Base-by-base conservation (phyloP, 53 echinoderm and acorn worm species). In the Actinopyga echinites region DNA sequence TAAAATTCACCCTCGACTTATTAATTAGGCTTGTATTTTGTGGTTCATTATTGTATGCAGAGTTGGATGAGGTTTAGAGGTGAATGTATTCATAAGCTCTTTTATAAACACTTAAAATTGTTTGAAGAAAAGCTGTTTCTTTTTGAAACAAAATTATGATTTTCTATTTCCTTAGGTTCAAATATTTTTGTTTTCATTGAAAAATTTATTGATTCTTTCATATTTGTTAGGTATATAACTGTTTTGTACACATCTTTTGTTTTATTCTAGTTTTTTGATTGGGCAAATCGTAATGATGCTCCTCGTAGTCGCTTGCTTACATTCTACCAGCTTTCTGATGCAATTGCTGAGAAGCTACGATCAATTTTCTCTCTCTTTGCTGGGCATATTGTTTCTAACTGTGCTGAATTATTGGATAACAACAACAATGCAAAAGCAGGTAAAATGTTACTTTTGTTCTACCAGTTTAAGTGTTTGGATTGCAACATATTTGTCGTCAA, bases 311-410 rank as follows among this genome's bases (percentile, higher is more conserved):
- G 96, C 8, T 85, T 93, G 26, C 57, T 96, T 31, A 92, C 96
- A 0, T 90, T 96, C 42, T 96, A 96, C 80, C 88, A 85, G 37
- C 91, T 96, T 22, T 85, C 93, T 2, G 90, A 92, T 55, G 78
- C 83, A 58, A 88, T 96, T n/a, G 96, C 92, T 1, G 93, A 96
- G 31, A 93, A 81, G 59, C 88, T 96, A 36, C 91, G 93, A 86
- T 89, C 93, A 15, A 87, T 96, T n/a, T 96, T 96, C 85, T 87
- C 89, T 34, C 77, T 96, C 30, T 96, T 96, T 69, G 96, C 93
- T 38, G 96, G 96, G 63, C 96, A 96, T 64, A 65, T 96, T 21
- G 82, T 93, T 12, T 80, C 93, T 45, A 91, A 96, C 64, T 85
- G 87, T 45, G 93, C 93, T 15, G 82, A 89, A 13, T 37, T 96